Evolutionary conservation across 1,140 invertebrate genomes (phyloP).

Genomic region (Rhizoglyphus robini): DNA sequence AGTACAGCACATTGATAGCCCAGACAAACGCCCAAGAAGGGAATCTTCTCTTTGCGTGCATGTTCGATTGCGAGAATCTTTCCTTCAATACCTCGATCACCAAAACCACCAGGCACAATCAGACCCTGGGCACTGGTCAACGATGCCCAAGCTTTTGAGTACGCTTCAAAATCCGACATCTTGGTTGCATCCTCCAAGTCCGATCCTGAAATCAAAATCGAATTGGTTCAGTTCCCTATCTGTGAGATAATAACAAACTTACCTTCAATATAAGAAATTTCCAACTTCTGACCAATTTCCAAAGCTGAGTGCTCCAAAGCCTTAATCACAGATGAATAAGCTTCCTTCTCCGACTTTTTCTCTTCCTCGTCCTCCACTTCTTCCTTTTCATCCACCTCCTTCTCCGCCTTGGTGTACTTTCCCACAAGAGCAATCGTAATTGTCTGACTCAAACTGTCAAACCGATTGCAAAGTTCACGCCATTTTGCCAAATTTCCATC

Average conservation of each 20-base stretch:
- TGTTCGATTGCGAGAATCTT: slow-evolving; percentile 87
- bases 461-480: slow-evolving; percentile 70
- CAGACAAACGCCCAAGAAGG: slow-evolving; percentile 93
- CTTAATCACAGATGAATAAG: slow-evolving; percentile 91
- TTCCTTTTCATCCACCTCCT: too few species aligned
- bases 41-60: slow-evolving; percentile 74
- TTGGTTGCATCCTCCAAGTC: slow-evolving; percentile 64
- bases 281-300: slow-evolving; percentile 64
- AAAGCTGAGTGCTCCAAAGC: slow-evolving; percentile 83
- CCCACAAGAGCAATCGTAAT: slow-evolving; percentile 90
- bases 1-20: slow-evolving; percentile 93
- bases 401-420: slow-evolving; percentile 92
- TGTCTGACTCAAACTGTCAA: slow-evolving; percentile 58
- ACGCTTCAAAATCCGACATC: slow-evolving; percentile 57
- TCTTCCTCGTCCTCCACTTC: too few species aligned
- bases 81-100: slow-evolving; percentile 83
- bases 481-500: slow-evolving; percentile 71
- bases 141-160: slow-evolving; percentile 85
- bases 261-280: slow-evolving; percentile 71
- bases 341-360: too few species aligned
- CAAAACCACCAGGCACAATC: slow-evolving; percentile 94
- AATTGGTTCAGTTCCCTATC: too few species aligned
- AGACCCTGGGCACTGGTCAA: slow-evolving; percentile 81
- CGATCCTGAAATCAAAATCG: too few species aligned
- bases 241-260: too few species aligned